These are phyloP conservation scores for Phyto melanocephala DNA, from an alignment of 2,888 invertebrate genomes.

Conservation along the genomic window DNA sequence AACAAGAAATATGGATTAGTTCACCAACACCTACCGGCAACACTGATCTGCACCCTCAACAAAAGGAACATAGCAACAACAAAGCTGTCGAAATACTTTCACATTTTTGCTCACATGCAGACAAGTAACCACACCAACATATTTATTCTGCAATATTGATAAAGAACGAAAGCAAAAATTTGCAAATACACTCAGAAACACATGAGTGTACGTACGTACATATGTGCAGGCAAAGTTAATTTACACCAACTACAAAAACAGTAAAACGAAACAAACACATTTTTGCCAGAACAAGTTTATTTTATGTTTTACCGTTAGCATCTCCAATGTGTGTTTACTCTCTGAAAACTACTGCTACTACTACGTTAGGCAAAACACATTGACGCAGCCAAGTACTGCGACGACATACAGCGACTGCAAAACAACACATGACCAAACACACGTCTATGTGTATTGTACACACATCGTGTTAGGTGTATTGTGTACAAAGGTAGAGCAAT, in stretches of 20 bases:
- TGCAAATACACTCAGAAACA: background rate
- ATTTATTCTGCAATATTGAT: constrained; percentile 57
- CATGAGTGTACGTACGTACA: background rate
- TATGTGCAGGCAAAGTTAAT: background rate
- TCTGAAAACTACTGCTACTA: constrained; percentile 2
- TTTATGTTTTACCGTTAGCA: constrained; percentile 58
- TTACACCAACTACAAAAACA: constrained; percentile 38
- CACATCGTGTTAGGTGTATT: constrained; percentile 32
- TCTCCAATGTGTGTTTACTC: constrained; percentile 51
- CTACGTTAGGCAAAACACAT: constrained; percentile 5
- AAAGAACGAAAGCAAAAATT: constrained; percentile 59
- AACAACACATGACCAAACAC: background rate
- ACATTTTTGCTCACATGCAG: constrained; percentile 16
- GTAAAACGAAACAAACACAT: constrained; percentile 48
- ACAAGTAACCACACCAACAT: constrained; percentile 53
- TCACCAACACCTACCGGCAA: too few species aligned
- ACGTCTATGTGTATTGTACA: background rate
- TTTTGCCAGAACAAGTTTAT: constrained; percentile 42
- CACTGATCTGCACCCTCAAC: constrained; percentile 36
- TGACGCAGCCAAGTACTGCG: constrained; percentile 25
- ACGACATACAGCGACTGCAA: constrained; percentile 45
- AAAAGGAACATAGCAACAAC: constrained; percentile 46
- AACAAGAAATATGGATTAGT: too few species aligned
- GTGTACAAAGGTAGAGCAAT: constrained; percentile 36
- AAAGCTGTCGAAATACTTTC: constrained; percentile 28